phyloP scores from a whole-genome alignment of 2,113 vertebrate species.

The Struthio camelus region DNA sequence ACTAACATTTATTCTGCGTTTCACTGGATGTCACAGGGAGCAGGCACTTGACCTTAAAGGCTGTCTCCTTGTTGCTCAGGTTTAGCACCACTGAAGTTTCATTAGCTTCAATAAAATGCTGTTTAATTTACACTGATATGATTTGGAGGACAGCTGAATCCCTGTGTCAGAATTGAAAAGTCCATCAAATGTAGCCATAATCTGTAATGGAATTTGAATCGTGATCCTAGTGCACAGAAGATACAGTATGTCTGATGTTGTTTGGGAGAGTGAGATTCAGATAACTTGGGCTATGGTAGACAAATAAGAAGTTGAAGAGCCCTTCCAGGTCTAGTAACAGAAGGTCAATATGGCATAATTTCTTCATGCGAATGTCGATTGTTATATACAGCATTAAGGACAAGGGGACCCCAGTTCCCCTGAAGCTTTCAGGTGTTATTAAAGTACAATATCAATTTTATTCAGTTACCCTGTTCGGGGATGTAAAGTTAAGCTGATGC shows the following conservation, averaged over 20 bases:
- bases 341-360: rapidly evolving
- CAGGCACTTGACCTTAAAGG: neutral
- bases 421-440: neutral
- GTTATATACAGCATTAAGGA: neutral
- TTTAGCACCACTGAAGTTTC: neutral
- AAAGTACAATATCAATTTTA: neutral
- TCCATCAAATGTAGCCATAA: neutral
- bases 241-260: rapidly evolving
- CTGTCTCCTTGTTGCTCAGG: neutral
- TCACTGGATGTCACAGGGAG: neutral
- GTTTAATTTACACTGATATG: neutral
- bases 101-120: neutral
- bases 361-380: neutral
- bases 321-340: neutral
- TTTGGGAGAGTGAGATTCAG: neutral
- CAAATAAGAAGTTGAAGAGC: neutral
- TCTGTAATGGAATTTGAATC: neutral
- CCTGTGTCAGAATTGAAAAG: rapidly evolving
- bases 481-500: neutral
- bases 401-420: neutral
- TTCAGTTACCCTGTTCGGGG: rapidly evolving
- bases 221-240: neutral
- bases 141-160: neutral
- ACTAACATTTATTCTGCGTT: neutral
- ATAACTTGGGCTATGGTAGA: neutral